phyloP scores from a whole-genome alignment of 2,113 vertebrate genomes.

The Emydocephalus ijimae region DNA sequence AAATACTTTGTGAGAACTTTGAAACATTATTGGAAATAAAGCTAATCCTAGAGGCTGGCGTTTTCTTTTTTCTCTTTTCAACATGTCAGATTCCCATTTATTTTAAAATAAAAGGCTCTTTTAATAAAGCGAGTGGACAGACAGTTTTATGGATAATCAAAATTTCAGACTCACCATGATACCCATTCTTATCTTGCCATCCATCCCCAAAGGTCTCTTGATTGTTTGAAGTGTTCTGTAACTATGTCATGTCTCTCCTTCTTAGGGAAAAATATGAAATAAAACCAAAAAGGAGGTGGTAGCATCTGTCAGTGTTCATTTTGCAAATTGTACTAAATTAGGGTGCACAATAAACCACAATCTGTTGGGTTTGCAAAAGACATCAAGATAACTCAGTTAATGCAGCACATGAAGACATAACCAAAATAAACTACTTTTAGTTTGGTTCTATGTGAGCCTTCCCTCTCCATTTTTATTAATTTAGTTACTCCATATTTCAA shows the following conservation, averaged over 20 bases:
- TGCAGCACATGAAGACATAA: background rate
- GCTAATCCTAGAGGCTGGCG: too few relatives aligned
- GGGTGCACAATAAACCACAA: background rate
- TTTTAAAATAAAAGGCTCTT: background rate
- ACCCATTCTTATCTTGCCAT: background rate
- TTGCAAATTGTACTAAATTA: background rate
- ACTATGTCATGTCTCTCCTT: background rate
- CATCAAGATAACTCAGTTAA: background rate
- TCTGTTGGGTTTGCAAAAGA: background rate
- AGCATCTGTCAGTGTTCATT: background rate
- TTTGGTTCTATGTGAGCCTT: background rate
- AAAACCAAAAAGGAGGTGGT: background rate
- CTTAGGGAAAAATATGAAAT: background rate
- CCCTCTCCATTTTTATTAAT: background rate
- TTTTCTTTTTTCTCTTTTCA: background rate
- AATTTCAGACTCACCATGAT: background rate
- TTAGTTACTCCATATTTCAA: background rate
- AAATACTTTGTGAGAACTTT: too few relatives aligned
- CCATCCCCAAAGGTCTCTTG: background rate
- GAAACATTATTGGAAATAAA: too few relatives aligned
- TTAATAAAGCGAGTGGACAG: background rate
- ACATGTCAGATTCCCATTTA: background rate
- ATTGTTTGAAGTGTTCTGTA: background rate
- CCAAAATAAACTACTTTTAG: background rate
- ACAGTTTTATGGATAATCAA: background rate